Evolutionary conservation across 2,113 vertebrate genomes (phyloP).

Genomic region (Ardeotis arabs): DNA sequence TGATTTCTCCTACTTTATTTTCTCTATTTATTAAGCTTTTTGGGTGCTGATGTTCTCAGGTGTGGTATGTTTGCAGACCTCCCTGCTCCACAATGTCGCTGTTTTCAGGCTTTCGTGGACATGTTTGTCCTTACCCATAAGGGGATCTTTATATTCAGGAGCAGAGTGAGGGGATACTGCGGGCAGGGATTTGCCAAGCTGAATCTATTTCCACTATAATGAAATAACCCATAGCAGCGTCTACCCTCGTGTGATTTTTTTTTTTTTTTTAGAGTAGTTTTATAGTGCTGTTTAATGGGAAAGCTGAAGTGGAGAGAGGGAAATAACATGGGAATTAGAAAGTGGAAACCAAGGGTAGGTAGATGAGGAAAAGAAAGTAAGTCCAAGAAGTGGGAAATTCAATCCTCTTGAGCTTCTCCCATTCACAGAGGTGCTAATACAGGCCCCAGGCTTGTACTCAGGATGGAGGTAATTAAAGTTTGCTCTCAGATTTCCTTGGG

Average conservation of each 20-base stretch:
- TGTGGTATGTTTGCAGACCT: background rate
- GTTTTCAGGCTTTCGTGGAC: background rate
- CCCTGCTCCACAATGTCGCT: background rate
- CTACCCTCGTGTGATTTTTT: background rate
- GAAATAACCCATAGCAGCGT: background rate
- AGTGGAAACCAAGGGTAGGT: background rate
- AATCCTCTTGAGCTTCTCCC: constrained; percentile 29
- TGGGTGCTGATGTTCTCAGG: background rate
- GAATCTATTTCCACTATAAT: background rate
- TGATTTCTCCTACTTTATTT: background rate
- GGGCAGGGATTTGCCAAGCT: background rate
- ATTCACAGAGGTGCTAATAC: constrained; percentile 52
- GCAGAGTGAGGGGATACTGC: background rate
- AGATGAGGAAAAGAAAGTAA: constrained; percentile 17
- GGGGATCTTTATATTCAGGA: constrained; percentile 16
- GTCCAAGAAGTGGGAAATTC: constrained; percentile 38
- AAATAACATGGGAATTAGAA: background rate
- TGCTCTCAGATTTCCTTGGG: constrained; percentile 44
- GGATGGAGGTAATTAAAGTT: constrained; percentile 38
- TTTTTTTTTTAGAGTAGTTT: background rate
- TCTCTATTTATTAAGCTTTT: background rate
- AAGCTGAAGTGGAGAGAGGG: background rate
- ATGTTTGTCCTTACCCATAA: background rate
- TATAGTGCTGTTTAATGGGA: background rate
- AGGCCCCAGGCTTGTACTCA: background rate